Conservation (phyloP, 1,140 invertebrate species). For the Neotoxoptera formosana region DNA sequence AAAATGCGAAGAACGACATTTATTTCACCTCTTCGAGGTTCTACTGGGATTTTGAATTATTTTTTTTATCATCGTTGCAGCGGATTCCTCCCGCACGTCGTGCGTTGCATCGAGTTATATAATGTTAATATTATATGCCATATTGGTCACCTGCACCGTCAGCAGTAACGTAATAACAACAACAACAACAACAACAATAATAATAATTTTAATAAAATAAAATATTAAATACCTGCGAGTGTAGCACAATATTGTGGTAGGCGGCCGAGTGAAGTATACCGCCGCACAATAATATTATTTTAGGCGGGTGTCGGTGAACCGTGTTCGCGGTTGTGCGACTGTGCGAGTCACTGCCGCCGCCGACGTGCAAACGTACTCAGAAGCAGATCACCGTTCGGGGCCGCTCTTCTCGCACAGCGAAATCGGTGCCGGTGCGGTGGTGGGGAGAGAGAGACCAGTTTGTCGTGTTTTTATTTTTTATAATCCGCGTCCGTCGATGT, state of each 20-base stretch:
- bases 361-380: neutral
- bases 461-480: neutral
- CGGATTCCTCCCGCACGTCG: no score
- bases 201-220: neutral
- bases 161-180: no score
- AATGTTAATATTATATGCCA: no score
- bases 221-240: neutral
- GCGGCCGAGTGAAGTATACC: neutral
- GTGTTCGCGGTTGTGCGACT: neutral
- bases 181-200: neutral
- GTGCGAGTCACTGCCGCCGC: neutral
- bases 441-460: conserved; percentile 9
- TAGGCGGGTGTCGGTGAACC: neutral
- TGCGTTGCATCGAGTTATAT: no score
- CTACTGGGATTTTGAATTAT: no score
- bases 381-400: conserved; percentile 20
- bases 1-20: no score
- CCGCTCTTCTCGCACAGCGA: neutral
- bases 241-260: neutral
- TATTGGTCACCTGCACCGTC: no score
- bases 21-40: no score
- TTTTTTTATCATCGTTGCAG: no score
- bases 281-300: neutral
- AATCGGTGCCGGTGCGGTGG: neutral
- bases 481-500: neutral